Evolutionary conservation across 2,113 vertebrate species (phyloP).

Genomic region (Cebidichthys violaceus): DNA sequence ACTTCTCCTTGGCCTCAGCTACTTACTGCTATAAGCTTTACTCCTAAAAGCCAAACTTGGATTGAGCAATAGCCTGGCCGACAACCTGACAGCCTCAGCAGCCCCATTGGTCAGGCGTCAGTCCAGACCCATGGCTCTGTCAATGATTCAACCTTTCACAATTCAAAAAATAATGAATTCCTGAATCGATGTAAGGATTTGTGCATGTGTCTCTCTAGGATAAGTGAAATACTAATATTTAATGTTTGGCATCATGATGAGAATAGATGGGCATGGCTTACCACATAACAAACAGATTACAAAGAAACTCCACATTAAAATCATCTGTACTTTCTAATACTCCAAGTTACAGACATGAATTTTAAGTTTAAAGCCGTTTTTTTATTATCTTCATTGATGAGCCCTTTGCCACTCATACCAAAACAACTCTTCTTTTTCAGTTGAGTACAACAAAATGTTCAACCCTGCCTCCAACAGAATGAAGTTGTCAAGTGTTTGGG

Average conservation of each 20-base stretch:
- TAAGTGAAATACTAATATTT: neutral
- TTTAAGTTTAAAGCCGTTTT: neutral
- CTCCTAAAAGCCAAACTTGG: slow-evolving; percentile 27
- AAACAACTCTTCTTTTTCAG: slow-evolving; percentile 12
- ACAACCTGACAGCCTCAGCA: slow-evolving; percentile 31
- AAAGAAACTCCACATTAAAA: slow-evolving; percentile 1
- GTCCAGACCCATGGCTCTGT: slow-evolving; percentile 19
- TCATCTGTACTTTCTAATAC: neutral
- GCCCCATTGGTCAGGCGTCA: slow-evolving; percentile 24
- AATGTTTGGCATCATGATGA: neutral
- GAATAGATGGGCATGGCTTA: neutral
- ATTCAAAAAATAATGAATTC: neutral
- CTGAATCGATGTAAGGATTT: neutral
- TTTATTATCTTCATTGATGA: neutral
- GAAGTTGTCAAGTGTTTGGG: slow-evolving; percentile 57
- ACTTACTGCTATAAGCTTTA: slow-evolving; percentile 43
- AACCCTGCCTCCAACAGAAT: slow-evolving; percentile 19
- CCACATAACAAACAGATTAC: slow-evolving; percentile 13
- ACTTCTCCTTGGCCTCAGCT: slow-evolving; percentile 45
- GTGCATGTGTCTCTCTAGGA: neutral
- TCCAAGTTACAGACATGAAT: neutral
- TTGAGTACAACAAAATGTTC: slow-evolving; percentile 15
- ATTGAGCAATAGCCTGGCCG: slow-evolving; percentile 7
- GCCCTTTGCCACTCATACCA: neutral
- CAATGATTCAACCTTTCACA: slow-evolving; percentile 18